Conservation (phyloP, 37 sponge, comb jelly and placozoan species). For the Lycopodina hypogea region DNA sequence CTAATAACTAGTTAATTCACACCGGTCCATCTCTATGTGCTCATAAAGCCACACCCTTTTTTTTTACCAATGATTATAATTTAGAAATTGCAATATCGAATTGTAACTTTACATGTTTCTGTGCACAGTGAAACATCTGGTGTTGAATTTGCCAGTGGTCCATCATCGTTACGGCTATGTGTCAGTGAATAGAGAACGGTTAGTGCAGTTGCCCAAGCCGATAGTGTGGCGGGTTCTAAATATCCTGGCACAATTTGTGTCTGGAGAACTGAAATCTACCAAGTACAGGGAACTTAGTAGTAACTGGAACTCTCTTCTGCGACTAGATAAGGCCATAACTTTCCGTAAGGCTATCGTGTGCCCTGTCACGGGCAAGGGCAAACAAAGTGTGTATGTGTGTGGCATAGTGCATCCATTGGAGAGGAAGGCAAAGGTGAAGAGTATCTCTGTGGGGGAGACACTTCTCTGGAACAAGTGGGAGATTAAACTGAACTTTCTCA, state of each 20-base stretch:
- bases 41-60: too few species aligned
- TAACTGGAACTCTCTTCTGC: too few species aligned
- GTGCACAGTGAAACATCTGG: background rate
- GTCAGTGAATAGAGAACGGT: background rate
- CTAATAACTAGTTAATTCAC: too few species aligned
- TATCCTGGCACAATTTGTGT: background rate
- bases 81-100: too few species aligned
- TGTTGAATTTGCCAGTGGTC: background rate
- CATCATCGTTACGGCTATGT: constrained; percentile 5
- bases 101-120: background rate
- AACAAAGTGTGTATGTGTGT: too few species aligned
- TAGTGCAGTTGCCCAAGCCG: background rate
- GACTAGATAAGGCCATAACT: background rate
- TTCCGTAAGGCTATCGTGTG: constrained; percentile 1
- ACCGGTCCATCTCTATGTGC: too few species aligned
- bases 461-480: constrained; percentile 58
- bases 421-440: too few species aligned
- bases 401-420: too few species aligned
- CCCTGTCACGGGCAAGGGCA: background rate
- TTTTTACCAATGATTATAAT: too few species aligned
- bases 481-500: constrained; percentile 19
- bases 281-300: too few species aligned
- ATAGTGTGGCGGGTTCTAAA: constrained; percentile 11
- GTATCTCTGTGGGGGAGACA: constrained; percentile 36
- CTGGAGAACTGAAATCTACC: background rate